These are phyloP conservation scores for Perdita meconis DNA, from an alignment of 2,888 invertebrate species.

Conservation along the genomic window DNA sequence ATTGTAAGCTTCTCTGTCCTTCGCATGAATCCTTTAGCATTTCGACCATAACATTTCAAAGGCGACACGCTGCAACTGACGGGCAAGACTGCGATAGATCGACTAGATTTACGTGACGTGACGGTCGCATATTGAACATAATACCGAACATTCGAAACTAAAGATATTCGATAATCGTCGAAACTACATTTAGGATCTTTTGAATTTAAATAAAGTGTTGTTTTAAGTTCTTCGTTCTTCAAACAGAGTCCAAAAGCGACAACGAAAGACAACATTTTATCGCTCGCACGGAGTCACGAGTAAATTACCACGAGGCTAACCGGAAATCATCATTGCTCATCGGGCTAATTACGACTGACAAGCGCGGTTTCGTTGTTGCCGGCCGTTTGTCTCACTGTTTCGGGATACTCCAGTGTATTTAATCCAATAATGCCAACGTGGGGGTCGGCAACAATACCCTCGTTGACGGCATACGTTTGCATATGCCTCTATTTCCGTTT, in stretches of 20 bases:
- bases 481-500: conserved; percentile 63
- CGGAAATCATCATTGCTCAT: conserved; percentile 50
- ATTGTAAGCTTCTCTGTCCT: background rate
- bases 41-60: conserved; percentile 42
- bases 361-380: conserved; percentile 57
- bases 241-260: background rate
- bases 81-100: background rate
- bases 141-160: too few species aligned
- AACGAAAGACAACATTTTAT: background rate
- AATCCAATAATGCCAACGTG: conserved; percentile 61
- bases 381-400: conserved; percentile 56
- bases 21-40: conserved; percentile 28
- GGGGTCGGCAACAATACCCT: conserved; percentile 59
- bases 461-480: conserved; percentile 60
- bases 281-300: background rate
- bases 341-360: conserved; percentile 57
- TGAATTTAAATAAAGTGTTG: too few species aligned
- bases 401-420: conserved; percentile 63
- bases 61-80: conserved; percentile 17
- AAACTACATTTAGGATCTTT: too few species aligned
- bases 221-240: too few species aligned
- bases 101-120: background rate
- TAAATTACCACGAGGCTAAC: conserved; percentile 28
- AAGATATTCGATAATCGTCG: too few species aligned
- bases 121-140: too few species aligned